phyloP scores from a whole-genome alignment of 2,888 invertebrate species.

The Kryphioiulus occultus region DNA sequence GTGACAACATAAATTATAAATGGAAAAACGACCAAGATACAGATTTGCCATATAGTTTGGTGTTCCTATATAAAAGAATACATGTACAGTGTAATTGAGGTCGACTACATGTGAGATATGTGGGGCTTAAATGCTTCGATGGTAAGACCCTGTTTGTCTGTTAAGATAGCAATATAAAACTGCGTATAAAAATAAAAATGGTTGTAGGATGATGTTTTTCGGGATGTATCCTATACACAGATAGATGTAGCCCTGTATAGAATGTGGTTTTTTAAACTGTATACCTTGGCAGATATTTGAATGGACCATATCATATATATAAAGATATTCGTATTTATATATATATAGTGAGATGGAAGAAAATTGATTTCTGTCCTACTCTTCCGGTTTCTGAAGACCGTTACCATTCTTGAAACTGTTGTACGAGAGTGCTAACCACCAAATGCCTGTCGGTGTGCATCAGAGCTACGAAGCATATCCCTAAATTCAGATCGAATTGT shows the following conservation, averaged over 20 bases:
- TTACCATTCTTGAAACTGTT: not conserved
- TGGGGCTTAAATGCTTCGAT: conserved; percentile 39
- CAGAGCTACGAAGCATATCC: not conserved
- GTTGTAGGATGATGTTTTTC: not conserved
- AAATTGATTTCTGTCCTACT: conserved; percentile 29
- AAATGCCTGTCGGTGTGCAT: not conserved
- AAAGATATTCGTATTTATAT: not conserved
- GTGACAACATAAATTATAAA: not conserved
- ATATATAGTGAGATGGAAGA: conserved; percentile 36
- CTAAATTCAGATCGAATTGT: conserved; percentile 22
- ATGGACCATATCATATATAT: not conserved
- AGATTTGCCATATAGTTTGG: not conserved
- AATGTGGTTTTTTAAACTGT: not conserved
- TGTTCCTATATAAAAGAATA: conserved; percentile 18
- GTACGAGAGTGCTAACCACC: not conserved
- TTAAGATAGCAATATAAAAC: conserved; percentile 39
- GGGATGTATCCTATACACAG: conserved; percentile 20
- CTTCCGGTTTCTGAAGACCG: not conserved
- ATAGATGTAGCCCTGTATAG: not conserved
- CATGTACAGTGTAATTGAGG: conserved; percentile 24
- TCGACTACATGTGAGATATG: not conserved
- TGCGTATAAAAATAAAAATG: conserved; percentile 39
- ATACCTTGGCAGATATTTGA: conserved; percentile 19
- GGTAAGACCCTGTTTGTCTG: conserved; percentile 40
- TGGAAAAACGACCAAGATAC: conserved; percentile 2